Evolutionary conservation across 2,888 invertebrate species (phyloP).

Genomic region (Epirrhoe tristata): DNA sequence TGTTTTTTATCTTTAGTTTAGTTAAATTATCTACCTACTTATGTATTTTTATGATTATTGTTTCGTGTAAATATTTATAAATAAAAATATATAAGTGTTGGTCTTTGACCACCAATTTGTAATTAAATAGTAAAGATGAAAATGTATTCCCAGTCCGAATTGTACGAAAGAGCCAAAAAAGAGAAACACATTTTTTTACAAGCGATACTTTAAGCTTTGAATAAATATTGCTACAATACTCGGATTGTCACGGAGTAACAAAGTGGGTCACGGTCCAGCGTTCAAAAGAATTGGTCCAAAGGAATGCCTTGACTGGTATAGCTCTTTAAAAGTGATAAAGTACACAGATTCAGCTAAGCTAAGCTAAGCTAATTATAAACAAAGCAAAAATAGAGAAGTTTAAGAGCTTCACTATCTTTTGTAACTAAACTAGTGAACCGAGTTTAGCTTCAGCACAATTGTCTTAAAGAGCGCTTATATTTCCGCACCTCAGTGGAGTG

Average conservation of each 20-base stretch:
- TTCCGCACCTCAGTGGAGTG: constrained; percentile 32
- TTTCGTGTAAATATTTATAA: too few relatives aligned
- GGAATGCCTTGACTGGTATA: neutral
- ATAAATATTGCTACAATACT: constrained; percentile 32
- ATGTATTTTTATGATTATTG: too few relatives aligned
- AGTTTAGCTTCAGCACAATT: constrained; percentile 18
- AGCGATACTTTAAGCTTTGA: constrained; percentile 34
- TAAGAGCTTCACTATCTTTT: neutral
- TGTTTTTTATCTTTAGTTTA: too few relatives aligned
- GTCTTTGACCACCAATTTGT: too few relatives aligned
- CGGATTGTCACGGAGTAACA: constrained; percentile 7
- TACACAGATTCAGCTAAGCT: neutral
- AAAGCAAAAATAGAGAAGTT: neutral
- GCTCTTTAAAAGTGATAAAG: neutral
- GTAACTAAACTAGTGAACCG: constrained; percentile 15
- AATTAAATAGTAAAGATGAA: too few relatives aligned
- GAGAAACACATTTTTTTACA: constrained; percentile 28
- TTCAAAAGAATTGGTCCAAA: constrained; percentile 1
- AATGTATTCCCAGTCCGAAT: constrained; percentile 5
- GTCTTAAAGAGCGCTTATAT: constrained; percentile 32
- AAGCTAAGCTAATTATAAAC: neutral
- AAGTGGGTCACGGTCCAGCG: neutral
- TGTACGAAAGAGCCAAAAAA: constrained; percentile 26
- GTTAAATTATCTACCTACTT: too few relatives aligned
- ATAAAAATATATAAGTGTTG: too few relatives aligned